Base-by-base conservation (phyloP, 1,140 invertebrate species). In the Tribolium madens region DNA sequence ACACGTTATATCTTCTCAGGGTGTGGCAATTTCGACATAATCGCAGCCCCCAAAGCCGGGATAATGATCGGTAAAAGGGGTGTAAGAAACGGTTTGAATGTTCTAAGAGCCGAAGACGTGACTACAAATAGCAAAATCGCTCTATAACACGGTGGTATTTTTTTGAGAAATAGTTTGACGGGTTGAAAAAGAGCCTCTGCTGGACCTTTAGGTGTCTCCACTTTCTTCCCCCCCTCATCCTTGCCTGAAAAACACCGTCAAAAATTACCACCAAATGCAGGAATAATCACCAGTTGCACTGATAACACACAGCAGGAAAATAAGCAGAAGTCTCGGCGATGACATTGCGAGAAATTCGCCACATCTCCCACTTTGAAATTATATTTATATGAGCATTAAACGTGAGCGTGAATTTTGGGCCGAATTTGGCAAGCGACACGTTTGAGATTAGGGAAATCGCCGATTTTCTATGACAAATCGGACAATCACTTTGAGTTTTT, bases 331-430 rank as follows among this genome's bases (percentile, higher is more conserved):
- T 7, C 9, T 42, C 2, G 36, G 21, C 21, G 3, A 21, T 21
- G 18, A 36, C 33, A 42, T 42, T 42, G 36, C 36, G 36, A 42
- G 36, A 42, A 42, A 42, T 42, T 10, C 36, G 36, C 36, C 36
- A 4, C 5, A 42, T 42, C 36, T 42, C 36, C 36, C 5, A 42
- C 7, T 42, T 42, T 42, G 9, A 42, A 42, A 12, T 17, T 50
- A 7, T 21, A 57, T 57, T 57, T 57, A 57, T 57, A 57, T 18
- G 17, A 57, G 17, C 10, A 17, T 18, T 57, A 18, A 21, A 57
- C 52, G 52, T 57, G 52, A 57, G 14, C 18, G 14, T n/a, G 17
- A 57, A 57, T 57, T 21, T 57, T 57, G 15, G 21, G 15, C 0
- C 3, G 10, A 57, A 57, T 57, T 17, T 18, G 2, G 14, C 7